phyloP scores from a whole-genome alignment of 2,888 invertebrate genomes.

The Volucella bombylans region DNA sequence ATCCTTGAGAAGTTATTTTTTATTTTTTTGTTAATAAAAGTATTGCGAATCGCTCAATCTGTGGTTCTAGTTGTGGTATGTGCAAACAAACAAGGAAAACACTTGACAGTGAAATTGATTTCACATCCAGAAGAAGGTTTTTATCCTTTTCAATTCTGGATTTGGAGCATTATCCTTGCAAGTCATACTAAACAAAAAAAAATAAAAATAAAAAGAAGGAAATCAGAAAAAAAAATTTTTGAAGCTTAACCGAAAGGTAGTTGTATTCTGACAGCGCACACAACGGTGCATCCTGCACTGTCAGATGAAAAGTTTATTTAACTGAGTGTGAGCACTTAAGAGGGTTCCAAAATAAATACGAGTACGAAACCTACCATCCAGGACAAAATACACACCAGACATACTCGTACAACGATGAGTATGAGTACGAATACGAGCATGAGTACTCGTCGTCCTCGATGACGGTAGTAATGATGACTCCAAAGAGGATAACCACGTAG shows the following conservation, averaged over 20 bases:
- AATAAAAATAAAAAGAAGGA: neutral
- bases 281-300: neutral
- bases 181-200: too few species aligned
- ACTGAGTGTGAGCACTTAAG: slow-evolving; percentile 55
- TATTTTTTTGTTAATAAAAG: slow-evolving; percentile 30
- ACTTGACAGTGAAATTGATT: slow-evolving; percentile 60
- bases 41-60: slow-evolving; percentile 10
- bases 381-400: slow-evolving; percentile 12
- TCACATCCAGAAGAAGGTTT: slow-evolving; percentile 24
- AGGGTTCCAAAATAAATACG: slow-evolving; percentile 24
- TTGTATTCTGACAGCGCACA: neutral
- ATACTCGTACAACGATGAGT: slow-evolving; percentile 27
- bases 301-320: slow-evolving; percentile 19
- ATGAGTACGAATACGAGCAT: neutral
- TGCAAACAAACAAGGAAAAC: slow-evolving; percentile 36
- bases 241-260: slow-evolving; percentile 16
- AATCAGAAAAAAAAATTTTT: slow-evolving; percentile 2
- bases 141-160: too few species aligned
- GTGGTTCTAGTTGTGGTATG: neutral
- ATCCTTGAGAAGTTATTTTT: slow-evolving; percentile 28
- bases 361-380: slow-evolving; percentile 4
- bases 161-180: too few species aligned
- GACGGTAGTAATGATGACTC: too few species aligned
- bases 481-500: slow-evolving; percentile 23
- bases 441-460: too few species aligned